Conservation (phyloP, 1,140 invertebrate species). For the Scaptomyza pallida region DNA sequence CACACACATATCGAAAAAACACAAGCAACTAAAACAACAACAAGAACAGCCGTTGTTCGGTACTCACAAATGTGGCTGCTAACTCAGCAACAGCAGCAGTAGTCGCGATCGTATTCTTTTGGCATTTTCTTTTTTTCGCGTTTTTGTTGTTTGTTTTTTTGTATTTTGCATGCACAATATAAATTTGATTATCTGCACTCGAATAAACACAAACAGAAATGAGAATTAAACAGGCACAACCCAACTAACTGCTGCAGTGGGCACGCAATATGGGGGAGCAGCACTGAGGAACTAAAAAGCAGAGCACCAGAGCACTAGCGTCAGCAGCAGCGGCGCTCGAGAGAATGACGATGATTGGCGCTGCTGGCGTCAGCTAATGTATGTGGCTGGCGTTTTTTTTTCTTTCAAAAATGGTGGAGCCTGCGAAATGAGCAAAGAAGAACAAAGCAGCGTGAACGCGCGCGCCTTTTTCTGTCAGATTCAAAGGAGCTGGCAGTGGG, state of each 20-base stretch:
- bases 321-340: slow-evolving; percentile 54
- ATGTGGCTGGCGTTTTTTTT: slow-evolving; percentile 43
- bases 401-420: slow-evolving; percentile 74
- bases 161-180: slow-evolving; percentile 67
- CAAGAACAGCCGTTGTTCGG: slow-evolving; percentile 10
- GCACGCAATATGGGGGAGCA: slow-evolving; percentile 54
- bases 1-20: slow-evolving; percentile 15
- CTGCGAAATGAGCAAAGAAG: slow-evolving; percentile 33
- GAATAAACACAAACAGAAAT: slow-evolving; percentile 61
- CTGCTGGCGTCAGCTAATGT: slow-evolving; percentile 68
- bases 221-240: slow-evolving; percentile 54
- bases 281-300: slow-evolving; percentile 48
- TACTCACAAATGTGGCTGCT: slow-evolving; percentile 57
- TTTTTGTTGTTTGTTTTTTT: slow-evolving; percentile 37
- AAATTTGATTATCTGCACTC: slow-evolving; percentile 78
- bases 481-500: slow-evolving; percentile 51
- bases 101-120: slow-evolving; percentile 50
- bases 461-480: slow-evolving; percentile 66
- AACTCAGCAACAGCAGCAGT: slow-evolving; percentile 57
- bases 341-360: slow-evolving; percentile 66
- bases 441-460: slow-evolving; percentile 40
- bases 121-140: slow-evolving; percentile 55
- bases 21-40: slow-evolving; percentile 23
- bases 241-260: slow-evolving; percentile 46
- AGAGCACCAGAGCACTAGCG: slow-evolving; percentile 23